Evolutionary conservation across 2,797 vertebrate species (phyloP).

Genomic region (Salmo trutta): DNA sequence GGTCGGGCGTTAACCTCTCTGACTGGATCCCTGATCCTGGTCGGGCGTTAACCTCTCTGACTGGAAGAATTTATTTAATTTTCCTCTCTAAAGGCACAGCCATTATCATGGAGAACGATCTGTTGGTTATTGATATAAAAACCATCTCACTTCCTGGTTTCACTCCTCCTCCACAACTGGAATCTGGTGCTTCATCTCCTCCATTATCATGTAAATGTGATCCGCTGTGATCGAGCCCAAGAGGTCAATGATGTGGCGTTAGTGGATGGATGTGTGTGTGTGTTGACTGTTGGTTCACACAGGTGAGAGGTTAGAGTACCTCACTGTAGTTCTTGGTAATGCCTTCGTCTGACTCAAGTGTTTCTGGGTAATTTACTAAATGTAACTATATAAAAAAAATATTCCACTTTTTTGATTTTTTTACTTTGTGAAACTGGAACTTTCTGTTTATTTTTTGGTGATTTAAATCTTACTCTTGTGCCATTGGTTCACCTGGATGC

Average conservation of each 20-base stretch:
- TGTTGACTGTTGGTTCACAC: slow-evolving; percentile 37
- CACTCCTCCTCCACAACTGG: slow-evolving; percentile 42
- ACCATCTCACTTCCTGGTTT: slow-evolving; percentile 13
- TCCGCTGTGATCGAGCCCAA: not conserved
- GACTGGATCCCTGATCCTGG: slow-evolving; percentile 21
- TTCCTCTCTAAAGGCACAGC: slow-evolving; percentile 74
- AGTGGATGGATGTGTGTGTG: slow-evolving; percentile 38
- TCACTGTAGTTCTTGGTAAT: slow-evolving; percentile 67
- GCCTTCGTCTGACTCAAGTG: slow-evolving; percentile 77
- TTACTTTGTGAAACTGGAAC: slow-evolving; percentile 82
- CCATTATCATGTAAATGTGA: not conserved
- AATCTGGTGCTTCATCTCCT: slow-evolving; percentile 59
- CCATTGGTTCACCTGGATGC: slow-evolving; percentile 94
- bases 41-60: slow-evolving; percentile 47
- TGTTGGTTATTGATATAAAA: not conserved
- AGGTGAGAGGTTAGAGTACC: too few species aligned
- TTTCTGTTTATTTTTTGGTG: slow-evolving; percentile 78
- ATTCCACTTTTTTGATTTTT: not conserved
- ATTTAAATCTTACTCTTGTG: slow-evolving; percentile 82
- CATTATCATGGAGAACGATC: slow-evolving; percentile 67
- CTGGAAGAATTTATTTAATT: slow-evolving; percentile 53
- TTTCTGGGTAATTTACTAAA: slow-evolving; percentile 71
- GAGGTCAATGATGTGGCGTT: not conserved
- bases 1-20: slow-evolving; percentile 16
- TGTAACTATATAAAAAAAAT: not conserved